These are phyloP conservation scores for Fopius arisanus DNA, from an alignment of 1,140 invertebrate species.

Conservation along the genomic window DNA sequence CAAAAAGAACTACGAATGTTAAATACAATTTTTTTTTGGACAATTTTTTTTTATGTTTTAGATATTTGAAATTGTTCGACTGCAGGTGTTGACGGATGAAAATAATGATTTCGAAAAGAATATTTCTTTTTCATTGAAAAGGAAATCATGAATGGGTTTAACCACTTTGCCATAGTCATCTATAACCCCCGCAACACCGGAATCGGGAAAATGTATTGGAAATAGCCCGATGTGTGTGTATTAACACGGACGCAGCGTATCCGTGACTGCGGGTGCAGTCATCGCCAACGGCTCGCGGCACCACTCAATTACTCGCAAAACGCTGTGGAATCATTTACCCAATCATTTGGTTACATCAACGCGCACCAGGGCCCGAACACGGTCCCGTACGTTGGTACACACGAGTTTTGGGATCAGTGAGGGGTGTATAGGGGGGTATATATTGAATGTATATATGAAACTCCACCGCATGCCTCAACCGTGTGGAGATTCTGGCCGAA, in stretches of 20 bases:
- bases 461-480: background rate
- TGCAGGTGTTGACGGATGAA: too few species aligned
- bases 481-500: background rate
- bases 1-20: too few species aligned
- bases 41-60: too few species aligned
- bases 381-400: conserved; percentile 12
- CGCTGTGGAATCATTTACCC: conserved; percentile 67
- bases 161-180: background rate
- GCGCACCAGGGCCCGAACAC: conserved; percentile 40
- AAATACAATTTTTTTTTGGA: too few species aligned
- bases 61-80: too few species aligned
- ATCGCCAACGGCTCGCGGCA: conserved; percentile 54
- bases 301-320: conserved; percentile 66
- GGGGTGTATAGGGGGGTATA: background rate
- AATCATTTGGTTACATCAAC: conserved; percentile 67
- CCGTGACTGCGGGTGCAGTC: conserved; percentile 45
- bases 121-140: background rate
- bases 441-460: background rate
- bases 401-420: background rate
- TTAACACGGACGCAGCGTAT: conserved; percentile 24
- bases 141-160: background rate
- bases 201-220: conserved; percentile 17
- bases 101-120: too few species aligned
- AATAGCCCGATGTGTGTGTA: conserved; percentile 14
- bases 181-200: background rate